phyloP scores from a whole-genome alignment of 37 sponge, comb jelly and placozoan species.

The Aplysina aerophoba region DNA sequence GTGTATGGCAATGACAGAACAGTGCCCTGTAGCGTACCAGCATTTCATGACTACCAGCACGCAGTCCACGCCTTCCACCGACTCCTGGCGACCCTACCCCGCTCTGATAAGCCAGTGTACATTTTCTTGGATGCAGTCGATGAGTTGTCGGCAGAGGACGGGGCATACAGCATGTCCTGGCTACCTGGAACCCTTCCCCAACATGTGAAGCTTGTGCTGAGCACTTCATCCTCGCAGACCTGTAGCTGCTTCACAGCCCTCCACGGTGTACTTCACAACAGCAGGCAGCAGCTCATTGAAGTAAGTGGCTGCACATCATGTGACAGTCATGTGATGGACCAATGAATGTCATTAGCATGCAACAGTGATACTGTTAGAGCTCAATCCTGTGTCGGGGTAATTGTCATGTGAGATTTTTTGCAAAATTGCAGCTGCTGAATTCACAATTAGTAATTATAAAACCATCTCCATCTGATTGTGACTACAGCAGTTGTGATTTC shows the following conservation, averaged over 20 bases:
- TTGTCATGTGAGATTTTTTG: neutral
- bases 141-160: constrained; percentile 71
- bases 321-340: no score
- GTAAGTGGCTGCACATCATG: neutral
- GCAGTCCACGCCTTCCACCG: constrained; percentile 22
- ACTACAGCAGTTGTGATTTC: neutral
- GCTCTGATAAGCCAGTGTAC: constrained; percentile 43
- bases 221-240: constrained; percentile 49
- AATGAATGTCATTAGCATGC: no score
- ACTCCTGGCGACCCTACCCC: constrained; percentile 26
- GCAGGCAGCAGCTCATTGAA: neutral
- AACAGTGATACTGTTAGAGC: no score
- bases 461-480: no score
- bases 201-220: constrained; percentile 78
- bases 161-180: constrained; percentile 77
- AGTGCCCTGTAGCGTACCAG: constrained; percentile 8
- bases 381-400: neutral
- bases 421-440: no score
- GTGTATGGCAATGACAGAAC: neutral
- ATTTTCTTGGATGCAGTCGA: constrained; percentile 83
- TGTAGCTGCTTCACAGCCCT: constrained; percentile 64
- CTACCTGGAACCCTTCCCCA: constrained; percentile 64
- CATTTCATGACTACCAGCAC: constrained; percentile 42
- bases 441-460: no score
- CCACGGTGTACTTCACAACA: constrained; percentile 41